These are phyloP conservation scores for Meloidogyne chitwoodi DNA, from an alignment of 1,140 invertebrate species.

Conservation along the genomic window DNA sequence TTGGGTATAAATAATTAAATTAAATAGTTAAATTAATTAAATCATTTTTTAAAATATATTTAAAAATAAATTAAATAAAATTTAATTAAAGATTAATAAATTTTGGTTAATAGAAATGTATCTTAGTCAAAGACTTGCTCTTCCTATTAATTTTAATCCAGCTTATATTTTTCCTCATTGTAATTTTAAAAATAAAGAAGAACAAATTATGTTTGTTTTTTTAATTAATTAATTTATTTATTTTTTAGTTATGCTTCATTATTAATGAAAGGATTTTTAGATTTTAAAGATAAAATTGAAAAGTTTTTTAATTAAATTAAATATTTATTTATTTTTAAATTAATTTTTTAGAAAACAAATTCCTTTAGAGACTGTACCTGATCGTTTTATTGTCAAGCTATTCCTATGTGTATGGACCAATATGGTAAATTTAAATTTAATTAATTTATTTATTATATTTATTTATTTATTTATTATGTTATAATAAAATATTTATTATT, in stretches of 20 bases:
- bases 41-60: background rate
- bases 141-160: constrained; percentile 94
- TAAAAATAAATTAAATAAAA: too few relatives aligned
- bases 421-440: background rate
- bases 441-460: too few relatives aligned
- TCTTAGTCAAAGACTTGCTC: constrained; percentile 74
- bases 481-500: too few relatives aligned
- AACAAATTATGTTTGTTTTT: constrained; percentile 53
- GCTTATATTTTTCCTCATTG: constrained; percentile 85
- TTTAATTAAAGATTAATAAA: constrained; percentile 75
- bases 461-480: too few relatives aligned
- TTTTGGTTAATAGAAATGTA: constrained; percentile 99
- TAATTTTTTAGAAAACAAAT: constrained; percentile 40
- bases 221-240: background rate
- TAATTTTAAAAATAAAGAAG: constrained; percentile 68
- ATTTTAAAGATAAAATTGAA: constrained; percentile 85
- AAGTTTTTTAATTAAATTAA: background rate
- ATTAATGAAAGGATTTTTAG: constrained; percentile 77
- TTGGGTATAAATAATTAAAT: constrained; percentile 77
- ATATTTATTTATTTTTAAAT: background rate
- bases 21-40: background rate
- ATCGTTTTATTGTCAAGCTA: constrained; percentile 4
- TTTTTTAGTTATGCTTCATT: constrained; percentile 78
- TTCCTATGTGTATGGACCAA: constrained; percentile 15
- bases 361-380: constrained; percentile 31